Evolutionary conservation across 2,888 invertebrate species (phyloP).

Genomic region (Yponomeuta cagnagella): DNA sequence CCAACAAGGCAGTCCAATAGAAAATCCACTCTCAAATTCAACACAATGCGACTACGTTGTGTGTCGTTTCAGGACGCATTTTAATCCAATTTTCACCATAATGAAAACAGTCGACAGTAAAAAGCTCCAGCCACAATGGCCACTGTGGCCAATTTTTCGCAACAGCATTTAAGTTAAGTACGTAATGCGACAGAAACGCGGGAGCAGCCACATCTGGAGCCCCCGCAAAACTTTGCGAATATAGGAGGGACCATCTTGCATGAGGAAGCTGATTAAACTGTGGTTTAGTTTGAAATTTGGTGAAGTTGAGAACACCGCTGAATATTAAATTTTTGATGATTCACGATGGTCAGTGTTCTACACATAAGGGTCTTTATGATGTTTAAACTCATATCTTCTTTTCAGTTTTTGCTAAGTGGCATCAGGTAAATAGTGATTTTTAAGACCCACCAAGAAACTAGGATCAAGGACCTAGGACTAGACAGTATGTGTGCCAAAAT

Average conservation of each 20-base stretch:
- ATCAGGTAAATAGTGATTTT: too few relatives aligned
- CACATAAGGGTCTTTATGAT: too few relatives aligned
- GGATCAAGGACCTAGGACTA: too few relatives aligned
- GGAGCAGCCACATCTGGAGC: not conserved
- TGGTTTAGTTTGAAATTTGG: not conserved
- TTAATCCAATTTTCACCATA: not conserved
- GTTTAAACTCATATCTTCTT: too few relatives aligned
- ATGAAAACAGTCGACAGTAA: not conserved
- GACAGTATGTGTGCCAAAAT: too few relatives aligned
- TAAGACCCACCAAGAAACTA: too few relatives aligned
- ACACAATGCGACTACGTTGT: not conserved
- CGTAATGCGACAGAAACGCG: conserved; percentile 10
- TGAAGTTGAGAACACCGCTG: not conserved
- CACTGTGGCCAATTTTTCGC: conserved; percentile 5
- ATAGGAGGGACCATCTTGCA: not conserved
- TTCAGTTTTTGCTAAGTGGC: too few relatives aligned
- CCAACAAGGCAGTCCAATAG: not conserved
- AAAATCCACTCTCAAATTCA: not conserved
- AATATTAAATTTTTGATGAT: too few relatives aligned
- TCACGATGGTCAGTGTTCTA: too few relatives aligned
- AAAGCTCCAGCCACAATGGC: not conserved
- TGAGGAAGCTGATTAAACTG: not conserved
- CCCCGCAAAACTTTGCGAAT: not conserved
- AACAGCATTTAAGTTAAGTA: conserved; percentile 10
- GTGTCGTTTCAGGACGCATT: not conserved